These are phyloP conservation scores for Tamandua tetradactyla DNA, from an alignment of 2,797 vertebrate species.

Conservation along the genomic window DNA sequence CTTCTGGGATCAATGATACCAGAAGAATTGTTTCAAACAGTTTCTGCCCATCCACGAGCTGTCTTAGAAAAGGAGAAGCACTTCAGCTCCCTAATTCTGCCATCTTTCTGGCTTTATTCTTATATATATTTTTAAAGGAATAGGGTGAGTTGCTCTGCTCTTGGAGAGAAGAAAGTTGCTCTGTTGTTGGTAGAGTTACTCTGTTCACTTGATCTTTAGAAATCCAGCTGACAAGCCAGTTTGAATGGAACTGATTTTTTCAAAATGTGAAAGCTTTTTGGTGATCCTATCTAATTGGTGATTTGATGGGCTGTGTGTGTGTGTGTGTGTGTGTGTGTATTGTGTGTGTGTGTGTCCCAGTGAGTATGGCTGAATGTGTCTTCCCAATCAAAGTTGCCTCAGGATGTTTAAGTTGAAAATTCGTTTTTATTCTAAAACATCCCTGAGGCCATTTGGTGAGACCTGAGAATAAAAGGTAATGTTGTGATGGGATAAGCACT, in stretches of 20 bases:
- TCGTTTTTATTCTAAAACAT: not conserved
- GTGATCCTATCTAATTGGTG: not conserved
- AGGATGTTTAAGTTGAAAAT: not conserved
- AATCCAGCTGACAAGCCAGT: not conserved
- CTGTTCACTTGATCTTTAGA: slow-evolving; percentile 34
- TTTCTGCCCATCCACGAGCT: too few species aligned
- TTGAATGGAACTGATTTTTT: not conserved
- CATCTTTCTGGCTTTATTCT: too few species aligned
- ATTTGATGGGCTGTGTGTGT: too few species aligned
- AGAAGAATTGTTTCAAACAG: too few species aligned
- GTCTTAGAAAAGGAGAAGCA: too few species aligned
- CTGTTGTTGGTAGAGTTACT: not conserved
- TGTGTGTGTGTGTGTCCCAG: not conserved
- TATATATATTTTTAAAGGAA: not conserved
- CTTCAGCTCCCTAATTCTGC: too few species aligned
- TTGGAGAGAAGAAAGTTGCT: too few species aligned
- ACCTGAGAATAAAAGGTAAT: not conserved
- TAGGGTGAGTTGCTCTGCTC: not conserved
- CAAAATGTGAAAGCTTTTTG: not conserved
- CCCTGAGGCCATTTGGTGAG: not conserved
- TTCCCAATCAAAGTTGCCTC: not conserved
- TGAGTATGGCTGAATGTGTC: not conserved
- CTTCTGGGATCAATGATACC: too few species aligned
- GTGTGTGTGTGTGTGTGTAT: too few species aligned
- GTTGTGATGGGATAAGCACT: not conserved